Percentiles rank a stretch among this genome's conserved stretches.
These are phyloP conservation scores for Herpailurus yagouaroundi DNA, from an alignment of 2,113 vertebrate genomes.

Conservation along the genomic window DNA sequence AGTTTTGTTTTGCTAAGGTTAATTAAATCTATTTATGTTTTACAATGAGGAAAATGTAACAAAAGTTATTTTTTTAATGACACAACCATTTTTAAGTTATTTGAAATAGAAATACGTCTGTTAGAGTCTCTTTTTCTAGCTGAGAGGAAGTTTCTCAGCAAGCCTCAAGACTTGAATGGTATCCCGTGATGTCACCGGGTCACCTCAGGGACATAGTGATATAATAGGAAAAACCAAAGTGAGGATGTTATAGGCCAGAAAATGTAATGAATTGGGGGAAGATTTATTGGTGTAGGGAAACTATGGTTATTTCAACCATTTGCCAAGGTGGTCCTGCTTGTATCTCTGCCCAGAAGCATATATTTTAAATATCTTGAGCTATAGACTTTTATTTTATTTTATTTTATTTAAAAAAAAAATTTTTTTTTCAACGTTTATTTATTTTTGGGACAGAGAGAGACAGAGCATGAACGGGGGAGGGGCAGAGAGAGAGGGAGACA, in stretches of 20 bases:
- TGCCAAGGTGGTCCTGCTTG: background rate
- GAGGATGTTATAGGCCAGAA: background rate
- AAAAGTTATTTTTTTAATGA: background rate
- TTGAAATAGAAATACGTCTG: background rate
- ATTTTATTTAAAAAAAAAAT: too few species aligned
- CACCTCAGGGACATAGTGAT: background rate
- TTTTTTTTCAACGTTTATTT: too few species aligned
- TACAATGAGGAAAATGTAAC: background rate
- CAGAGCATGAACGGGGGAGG: too few species aligned
- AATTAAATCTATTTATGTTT: conserved; percentile 54
- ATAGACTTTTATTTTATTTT: too few species aligned
- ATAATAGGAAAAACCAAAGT: background rate
- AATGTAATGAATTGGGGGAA: background rate
- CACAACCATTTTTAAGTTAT: background rate
- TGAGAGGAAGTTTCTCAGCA: background rate
- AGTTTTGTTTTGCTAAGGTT: conserved; percentile 14
- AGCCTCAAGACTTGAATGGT: background rate
- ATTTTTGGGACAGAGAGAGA: too few species aligned
- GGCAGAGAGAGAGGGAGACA: too few species aligned
- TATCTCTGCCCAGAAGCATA: background rate
- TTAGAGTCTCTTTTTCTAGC: background rate
- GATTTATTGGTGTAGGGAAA: background rate
- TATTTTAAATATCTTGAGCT: background rate
- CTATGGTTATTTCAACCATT: conserved; percentile 37
- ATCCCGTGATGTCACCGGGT: background rate